phyloP scores from a whole-genome alignment of 2,797 vertebrate species.

The Channa striata region DNA sequence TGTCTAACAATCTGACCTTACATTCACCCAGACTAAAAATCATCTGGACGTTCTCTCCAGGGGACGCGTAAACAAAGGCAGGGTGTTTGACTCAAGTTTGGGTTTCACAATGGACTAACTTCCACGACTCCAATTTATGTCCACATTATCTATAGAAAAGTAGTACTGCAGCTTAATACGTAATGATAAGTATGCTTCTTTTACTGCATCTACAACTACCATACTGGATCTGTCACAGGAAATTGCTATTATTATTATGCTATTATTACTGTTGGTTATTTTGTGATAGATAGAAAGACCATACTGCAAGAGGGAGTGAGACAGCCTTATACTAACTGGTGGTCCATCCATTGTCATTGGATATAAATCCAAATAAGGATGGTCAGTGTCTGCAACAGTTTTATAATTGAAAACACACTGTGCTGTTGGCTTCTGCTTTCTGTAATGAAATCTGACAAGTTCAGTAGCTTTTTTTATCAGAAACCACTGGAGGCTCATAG shows the following conservation, averaged over 20 bases:
- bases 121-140: background rate
- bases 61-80: constrained; percentile 59
- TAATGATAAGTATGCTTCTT: too few species aligned
- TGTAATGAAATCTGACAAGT: background rate
- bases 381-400: background rate
- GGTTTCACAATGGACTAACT: constrained; percentile 26
- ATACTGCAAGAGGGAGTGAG: background rate
- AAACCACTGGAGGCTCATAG: background rate
- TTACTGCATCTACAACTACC: background rate
- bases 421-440: background rate
- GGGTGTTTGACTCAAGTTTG: constrained; percentile 47
- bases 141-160: background rate
- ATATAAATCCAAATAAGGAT: background rate
- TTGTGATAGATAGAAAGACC: too few species aligned
- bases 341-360: background rate
- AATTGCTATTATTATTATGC: background rate
- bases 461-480: background rate
- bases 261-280: too few species aligned
- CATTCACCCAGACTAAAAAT: constrained; percentile 48
- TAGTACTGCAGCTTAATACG: too few species aligned
- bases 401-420: background rate
- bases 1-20: constrained; percentile 60
- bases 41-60: constrained; percentile 34
- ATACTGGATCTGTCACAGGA: background rate
- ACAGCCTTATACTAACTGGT: background rate